Conservation (phyloP, 53 echinoderm and acorn worm genomes). For the Henricia sp. region DNA sequence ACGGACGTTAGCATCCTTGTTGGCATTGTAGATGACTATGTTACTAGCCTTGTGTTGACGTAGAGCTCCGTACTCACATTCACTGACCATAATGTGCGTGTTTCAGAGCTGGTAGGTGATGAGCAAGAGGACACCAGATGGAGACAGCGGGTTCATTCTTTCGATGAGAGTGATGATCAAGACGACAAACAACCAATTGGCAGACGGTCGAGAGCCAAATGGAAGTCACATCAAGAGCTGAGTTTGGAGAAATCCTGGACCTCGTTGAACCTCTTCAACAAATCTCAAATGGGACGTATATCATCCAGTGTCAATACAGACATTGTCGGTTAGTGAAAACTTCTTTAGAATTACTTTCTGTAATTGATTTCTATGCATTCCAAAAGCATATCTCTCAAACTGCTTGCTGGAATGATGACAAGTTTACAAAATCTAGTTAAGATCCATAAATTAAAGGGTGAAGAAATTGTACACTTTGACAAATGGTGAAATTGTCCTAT, state of each 20-base stretch:
- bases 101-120: slow-evolving; percentile 69
- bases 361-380: not conserved
- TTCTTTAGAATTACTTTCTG: no score
- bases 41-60: no score
- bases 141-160: slow-evolving; percentile 79
- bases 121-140: slow-evolving; percentile 84
- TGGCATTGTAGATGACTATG: no score
- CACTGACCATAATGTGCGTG: not conserved
- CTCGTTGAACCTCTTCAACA: slow-evolving; percentile 86
- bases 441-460: no score
- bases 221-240: slow-evolving; percentile 69
- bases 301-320: slow-evolving; percentile 83
- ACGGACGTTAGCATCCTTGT: no score
- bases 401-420: no score
- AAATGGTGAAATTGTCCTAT: not conserved
- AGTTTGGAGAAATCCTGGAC: slow-evolving; percentile 95
- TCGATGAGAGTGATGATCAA: slow-evolving; percentile 69
- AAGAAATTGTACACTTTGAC: no score
- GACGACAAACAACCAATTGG: slow-evolving; percentile 13
- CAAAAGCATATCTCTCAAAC: no score
- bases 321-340: slow-evolving; percentile 65
- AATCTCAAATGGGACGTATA: slow-evolving; percentile 86
- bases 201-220: slow-evolving; percentile 57
- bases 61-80: no score
- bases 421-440: no score